Base-by-base conservation (phyloP, 2,113 vertebrate species). In the Aegithalos caudatus region DNA sequence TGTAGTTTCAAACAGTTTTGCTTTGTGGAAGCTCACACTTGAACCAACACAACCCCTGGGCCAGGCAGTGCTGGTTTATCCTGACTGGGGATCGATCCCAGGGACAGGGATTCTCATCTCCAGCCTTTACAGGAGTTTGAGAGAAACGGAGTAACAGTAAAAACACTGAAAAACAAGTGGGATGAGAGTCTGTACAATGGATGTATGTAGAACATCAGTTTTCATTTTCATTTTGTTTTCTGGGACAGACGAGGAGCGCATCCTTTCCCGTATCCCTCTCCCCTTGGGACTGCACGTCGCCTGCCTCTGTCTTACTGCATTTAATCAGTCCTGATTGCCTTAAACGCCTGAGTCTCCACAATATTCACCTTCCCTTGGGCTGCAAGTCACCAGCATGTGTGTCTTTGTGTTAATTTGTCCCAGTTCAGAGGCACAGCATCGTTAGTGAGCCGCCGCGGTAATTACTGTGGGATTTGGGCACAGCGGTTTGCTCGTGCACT, bases 401-500 rank as follows among this genome's bases (percentile, higher is more conserved):
- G 81, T 44, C 70, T 92, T 82, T 95, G 90, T 95, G 92, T 94
- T 96, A 94, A 97, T 97, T 95, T 94, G 90, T 94, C 94, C 96
- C 95, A 81, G 94, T 93, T 94, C 91, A 79, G 86, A 88, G 88
- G 56, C 77, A 19, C 24, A 72, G 94, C 96, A 83, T 97, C 97
- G 83, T 97, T 97, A 97, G 95, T 88, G 93, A 88, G 93, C 27
- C 28, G 54, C 80, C 4, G 11, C 56, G 25, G 79, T 97, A 97
- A 97, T 97, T 97, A 96, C 94, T 95, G 95, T 96, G 96, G 96
- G 95, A 95, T 97, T 97, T 97, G 94, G 60, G 90, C 35, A 3
- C 93, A 92, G 96, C 70, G 22, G 86, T 61, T 78, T 60, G 77
- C 90, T 91, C 31, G 86, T 95, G 96, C 95, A n/a, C 77, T 18